Evolutionary conservation across 2,888 invertebrate species (phyloP), one percentile per base, ranked within the genome.

Genomic region (Philaethria dido): DNA sequence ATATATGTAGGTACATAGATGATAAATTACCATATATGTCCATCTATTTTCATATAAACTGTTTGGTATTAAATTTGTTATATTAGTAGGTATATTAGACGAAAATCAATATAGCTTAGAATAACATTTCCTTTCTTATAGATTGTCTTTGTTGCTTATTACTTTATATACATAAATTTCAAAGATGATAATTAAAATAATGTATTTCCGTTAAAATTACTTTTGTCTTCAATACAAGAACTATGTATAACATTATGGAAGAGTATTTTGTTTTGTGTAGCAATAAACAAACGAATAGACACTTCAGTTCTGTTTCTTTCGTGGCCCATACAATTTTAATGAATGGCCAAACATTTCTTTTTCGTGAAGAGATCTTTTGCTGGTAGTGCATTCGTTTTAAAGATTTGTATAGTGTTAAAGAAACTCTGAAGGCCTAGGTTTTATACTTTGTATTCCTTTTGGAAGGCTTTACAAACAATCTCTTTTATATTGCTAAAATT

Each of bases 391-490:
- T 73, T 72, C 73, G 69, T 75, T 75, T 74, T 71, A 70, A 71
- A 69, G 64, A 69, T 63, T 60, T 67, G 68, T 69, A 68, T 71
- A 65, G 66, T 68, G 72, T 72, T 75, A 75, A 78, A 75, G 76
- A 67, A 73, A 74, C 72, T 74, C 72, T 74, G 70, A 72, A 63
- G 71, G 67, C 57, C 65, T 60, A 33, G 33, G 60, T 52, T 52
- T 52, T 52, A 16, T 57, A 57, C 42, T 57, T 57, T 52, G 16
- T 52, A 52, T 52, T 52, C 52, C 52, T 60, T 60, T 33, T 45
- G 25, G 47, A 60, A 60, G 33, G 18, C 33, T 60, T 60, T 60
- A 20, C 45, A 29, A 45, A 60, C 45, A 47, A 33, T 60, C 44
- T 60, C 45, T 16, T 60, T 44, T 60, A 29, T 45, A 60, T 60